A percentile compares a stretch with the other conserved stretches of the same genome.
These are phyloP conservation scores for Magallana ariakensis DNA, from an alignment of 1,140 invertebrate genomes.

Conservation along the genomic window DNA sequence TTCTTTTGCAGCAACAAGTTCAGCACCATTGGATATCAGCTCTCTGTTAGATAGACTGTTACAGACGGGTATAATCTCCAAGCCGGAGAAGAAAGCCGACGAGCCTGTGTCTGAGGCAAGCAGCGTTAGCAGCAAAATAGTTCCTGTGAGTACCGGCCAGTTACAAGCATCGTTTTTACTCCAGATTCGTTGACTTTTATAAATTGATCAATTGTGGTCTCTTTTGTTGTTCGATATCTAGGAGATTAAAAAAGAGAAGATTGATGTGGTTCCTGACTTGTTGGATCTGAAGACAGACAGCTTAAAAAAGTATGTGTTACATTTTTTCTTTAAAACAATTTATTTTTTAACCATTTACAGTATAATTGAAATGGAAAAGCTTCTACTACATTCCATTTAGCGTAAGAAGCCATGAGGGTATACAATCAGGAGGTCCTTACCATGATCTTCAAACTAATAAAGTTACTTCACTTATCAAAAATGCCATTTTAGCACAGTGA, in stretches of 20 bases:
- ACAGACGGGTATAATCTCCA: slow-evolving; percentile 88
- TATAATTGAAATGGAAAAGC: too few relatives aligned
- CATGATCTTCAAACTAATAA: too few relatives aligned
- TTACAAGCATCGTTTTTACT: not conserved
- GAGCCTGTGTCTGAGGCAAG: not conserved
- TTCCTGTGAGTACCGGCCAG: slow-evolving; percentile 18
- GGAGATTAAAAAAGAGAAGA: slow-evolving; percentile 68
- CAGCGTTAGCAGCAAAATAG: not conserved
- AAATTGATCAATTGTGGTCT: not conserved
- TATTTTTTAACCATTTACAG: too few relatives aligned
- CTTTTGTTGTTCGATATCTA: slow-evolving; percentile 5
- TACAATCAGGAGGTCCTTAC: too few relatives aligned
- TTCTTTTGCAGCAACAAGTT: not conserved
- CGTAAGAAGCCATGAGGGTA: too few relatives aligned
- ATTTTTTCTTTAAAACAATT: not conserved
- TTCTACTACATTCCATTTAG: too few relatives aligned
- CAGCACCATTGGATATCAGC: slow-evolving; percentile 85
- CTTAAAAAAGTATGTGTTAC: slow-evolving; percentile 86
- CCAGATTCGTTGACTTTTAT: not conserved
- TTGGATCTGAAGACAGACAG: slow-evolving; percentile 71
- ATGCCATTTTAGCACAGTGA: too few relatives aligned
- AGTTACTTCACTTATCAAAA: too few relatives aligned
- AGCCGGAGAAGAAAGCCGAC: slow-evolving; percentile 34
- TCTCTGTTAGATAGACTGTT: slow-evolving; percentile 92
- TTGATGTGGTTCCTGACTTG: slow-evolving; percentile 76